Conservation (phyloP, 2,113 vertebrate genomes). For the Accipiter virgatus region DNA sequence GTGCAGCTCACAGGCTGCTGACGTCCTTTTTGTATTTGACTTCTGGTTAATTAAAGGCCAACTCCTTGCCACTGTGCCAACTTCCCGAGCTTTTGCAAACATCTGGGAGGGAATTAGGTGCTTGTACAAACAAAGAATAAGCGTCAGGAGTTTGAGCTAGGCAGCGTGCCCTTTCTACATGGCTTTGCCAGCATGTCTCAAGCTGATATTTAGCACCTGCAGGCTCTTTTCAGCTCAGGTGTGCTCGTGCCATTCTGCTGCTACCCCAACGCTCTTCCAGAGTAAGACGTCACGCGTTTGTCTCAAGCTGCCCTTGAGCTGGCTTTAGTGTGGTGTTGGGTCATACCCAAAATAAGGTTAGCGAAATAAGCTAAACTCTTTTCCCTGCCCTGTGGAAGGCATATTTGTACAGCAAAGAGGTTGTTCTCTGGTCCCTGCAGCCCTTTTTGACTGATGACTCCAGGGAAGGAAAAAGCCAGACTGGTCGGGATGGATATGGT, state of each 20-base stretch:
- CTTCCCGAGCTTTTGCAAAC: background rate
- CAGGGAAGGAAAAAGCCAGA: background rate
- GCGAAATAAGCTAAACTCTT: background rate
- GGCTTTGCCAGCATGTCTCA: background rate
- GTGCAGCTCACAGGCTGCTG: background rate
- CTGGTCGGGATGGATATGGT: background rate
- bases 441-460: accelerated
- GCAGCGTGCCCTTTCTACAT: background rate
- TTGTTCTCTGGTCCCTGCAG: background rate
- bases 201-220: background rate
- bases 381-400: background rate
- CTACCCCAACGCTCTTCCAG: background rate
- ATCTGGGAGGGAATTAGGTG: background rate
- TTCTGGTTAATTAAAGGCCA: slow-evolving; percentile 15
- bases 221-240: background rate
- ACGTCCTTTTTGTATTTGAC: background rate
- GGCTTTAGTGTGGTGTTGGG: background rate
- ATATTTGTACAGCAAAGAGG: background rate
- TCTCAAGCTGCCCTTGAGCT: slow-evolving; percentile 8
- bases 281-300: accelerated
- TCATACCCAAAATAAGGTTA: background rate
- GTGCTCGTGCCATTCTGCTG: background rate
- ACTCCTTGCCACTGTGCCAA: background rate
- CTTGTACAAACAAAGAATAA: background rate
- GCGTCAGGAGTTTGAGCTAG: background rate